A percentile compares a stretch with the other conserved stretches of the same genome.
phyloP scores from a whole-genome alignment of 2,888 invertebrate genomes.

The Unio delphinus region DNA sequence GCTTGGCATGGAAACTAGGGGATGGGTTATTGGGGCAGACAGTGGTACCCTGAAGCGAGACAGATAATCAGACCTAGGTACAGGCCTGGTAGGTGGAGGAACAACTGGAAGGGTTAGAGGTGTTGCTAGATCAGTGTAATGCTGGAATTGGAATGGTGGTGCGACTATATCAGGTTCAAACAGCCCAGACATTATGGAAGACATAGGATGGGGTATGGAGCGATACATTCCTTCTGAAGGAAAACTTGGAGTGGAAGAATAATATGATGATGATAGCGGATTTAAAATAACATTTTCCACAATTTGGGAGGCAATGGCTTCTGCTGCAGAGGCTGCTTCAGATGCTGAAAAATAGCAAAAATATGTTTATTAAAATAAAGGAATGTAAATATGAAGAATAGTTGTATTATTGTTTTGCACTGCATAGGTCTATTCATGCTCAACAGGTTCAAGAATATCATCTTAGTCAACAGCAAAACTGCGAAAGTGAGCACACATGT shows the following conservation, averaged over 20 bases:
- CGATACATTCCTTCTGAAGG: slow-evolving; percentile 6
- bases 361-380: no score
- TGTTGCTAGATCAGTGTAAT: slow-evolving; percentile 7
- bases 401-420: no score
- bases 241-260: background rate
- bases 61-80: background rate
- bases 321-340: slow-evolving; percentile 53
- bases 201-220: background rate
- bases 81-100: background rate
- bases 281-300: slow-evolving; percentile 48
- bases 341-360: slow-evolving; percentile 10
- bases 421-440: no score
- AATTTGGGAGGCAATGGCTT: slow-evolving; percentile 48
- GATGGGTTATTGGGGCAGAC: slow-evolving; percentile 29
- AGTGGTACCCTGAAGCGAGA: slow-evolving; percentile 7
- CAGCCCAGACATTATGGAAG: background rate
- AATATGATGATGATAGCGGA: slow-evolving; percentile 12
- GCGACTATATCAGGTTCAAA: slow-evolving; percentile 8
- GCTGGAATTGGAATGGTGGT: slow-evolving; percentile 1
- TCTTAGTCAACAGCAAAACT: no score
- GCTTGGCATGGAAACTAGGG: slow-evolving; percentile 6
- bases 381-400: no score
- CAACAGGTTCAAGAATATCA: no score
- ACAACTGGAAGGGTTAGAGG: slow-evolving; percentile 8
- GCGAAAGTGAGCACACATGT: no score